Conservation (phyloP, 2,113 vertebrate species). For the Ahaetulla prasina region DNA sequence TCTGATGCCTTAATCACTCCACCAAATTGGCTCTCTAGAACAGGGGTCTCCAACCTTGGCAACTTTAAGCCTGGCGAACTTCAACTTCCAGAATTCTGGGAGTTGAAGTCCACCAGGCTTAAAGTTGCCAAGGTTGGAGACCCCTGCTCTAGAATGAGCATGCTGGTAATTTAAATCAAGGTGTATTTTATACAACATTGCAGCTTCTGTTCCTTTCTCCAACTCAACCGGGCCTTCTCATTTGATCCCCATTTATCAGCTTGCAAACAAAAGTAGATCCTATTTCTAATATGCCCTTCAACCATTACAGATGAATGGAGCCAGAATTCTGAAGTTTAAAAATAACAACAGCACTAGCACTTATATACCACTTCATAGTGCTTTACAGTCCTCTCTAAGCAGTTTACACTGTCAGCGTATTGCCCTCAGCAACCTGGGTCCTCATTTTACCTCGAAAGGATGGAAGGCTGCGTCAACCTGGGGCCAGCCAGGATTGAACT, state of each 20-base stretch:
- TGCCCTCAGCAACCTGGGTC: background rate
- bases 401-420: no score
- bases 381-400: no score
- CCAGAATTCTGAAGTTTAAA: background rate
- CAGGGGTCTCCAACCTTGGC: no score
- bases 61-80: no score
- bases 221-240: background rate
- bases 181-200: background rate
- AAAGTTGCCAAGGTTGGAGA: no score
- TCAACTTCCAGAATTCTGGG: no score
- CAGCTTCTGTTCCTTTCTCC: background rate
- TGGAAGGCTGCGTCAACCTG: background rate
- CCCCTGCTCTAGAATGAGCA: background rate
- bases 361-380: no score
- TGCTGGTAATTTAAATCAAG: background rate
- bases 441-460: background rate
- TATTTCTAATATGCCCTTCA: background rate
- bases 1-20: background rate
- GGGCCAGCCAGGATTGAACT: background rate
- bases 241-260: background rate
- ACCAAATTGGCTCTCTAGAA: background rate
- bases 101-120: no score
- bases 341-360: no score
- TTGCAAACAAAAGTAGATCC: background rate
- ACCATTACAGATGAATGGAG: background rate